Evolutionary conservation across 2,113 vertebrate species (phyloP), one percentile per base, ranked within the genome.

Genomic region (Chaetura pelagica): DNA sequence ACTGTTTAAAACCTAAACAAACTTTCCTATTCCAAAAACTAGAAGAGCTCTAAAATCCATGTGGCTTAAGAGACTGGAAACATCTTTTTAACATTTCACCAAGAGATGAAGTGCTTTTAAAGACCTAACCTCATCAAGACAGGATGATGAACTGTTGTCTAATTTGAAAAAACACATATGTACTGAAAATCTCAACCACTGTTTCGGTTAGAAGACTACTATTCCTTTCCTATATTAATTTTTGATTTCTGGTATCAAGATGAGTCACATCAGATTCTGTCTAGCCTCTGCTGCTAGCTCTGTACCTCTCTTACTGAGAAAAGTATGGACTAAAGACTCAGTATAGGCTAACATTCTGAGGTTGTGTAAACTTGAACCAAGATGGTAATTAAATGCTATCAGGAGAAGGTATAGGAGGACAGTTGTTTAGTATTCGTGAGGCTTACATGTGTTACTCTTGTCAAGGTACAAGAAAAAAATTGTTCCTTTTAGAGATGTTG

Each of bases 341-440:
- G 29, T 58, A 15, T 46, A 49, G 51, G 44, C 38, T 74, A 71
- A 84, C 14, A 3, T 55, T 35, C 27, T 57, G 16, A 68, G 72
- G 42, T 95, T 90, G 63, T 90, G 38, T 87, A 92, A 94, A 90
- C 57, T 69, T 91, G 55, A 90, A 82, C 93, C 85, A 76, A 30
- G 29, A 9, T 20, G 51, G 46, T 84, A 77, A 76, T 76, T 87
- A 85, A 80, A 63, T 78, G 57, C 68, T 89, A 34, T 91, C 59
- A 77, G 59, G 62, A 91, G 72, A 68, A 88, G 68, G 63, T 54
- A 52, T 22, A 73, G 66, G 67, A 95, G 59, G 61, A 77, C 63
- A 55, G 35, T 95, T 80, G 18, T 52, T 84, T n/a, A 67, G 61
- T 68, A 67, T 66, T 71, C 8, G 0, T 59, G 69, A 83, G 57